Percentiles rank a stretch among this genome's conserved stretches.
These are phyloP conservation scores for Upupa epops DNA, from an alignment of 2,113 vertebrate genomes.

Conservation along the genomic window DNA sequence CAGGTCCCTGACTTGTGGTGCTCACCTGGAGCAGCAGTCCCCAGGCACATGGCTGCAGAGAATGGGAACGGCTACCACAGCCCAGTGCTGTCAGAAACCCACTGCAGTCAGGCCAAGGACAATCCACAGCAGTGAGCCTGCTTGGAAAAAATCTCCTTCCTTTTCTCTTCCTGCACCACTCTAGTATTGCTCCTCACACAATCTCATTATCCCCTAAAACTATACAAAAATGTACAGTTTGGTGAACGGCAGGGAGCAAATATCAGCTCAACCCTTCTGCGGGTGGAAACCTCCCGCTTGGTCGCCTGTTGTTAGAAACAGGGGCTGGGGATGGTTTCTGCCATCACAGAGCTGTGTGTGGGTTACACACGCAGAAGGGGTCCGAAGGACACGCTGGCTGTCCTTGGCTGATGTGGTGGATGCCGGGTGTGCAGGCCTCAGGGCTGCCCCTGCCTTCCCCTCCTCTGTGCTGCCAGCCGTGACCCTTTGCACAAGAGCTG, in stretches of 20 bases:
- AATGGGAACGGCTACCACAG: neutral
- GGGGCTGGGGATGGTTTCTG: neutral
- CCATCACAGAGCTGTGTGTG: fast-evolving
- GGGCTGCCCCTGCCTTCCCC: neutral
- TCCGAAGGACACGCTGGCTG: fast-evolving
- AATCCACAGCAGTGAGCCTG: neutral
- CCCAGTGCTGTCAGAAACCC: neutral
- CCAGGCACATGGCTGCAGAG: neutral
- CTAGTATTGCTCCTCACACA: neutral
- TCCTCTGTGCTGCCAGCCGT: neutral
- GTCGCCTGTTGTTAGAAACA: neutral
- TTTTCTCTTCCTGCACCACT: neutral
- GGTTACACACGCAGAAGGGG: neutral
- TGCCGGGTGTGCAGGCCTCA: neutral
- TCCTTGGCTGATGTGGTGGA: neutral
- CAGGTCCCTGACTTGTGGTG: neutral
- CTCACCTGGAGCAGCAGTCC: neutral
- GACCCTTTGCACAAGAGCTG: neutral
- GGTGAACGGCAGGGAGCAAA: fast-evolving
- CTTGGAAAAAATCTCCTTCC: neutral
- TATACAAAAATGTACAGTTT: fast-evolving
- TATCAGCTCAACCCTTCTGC: neutral
- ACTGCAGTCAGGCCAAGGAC: neutral
- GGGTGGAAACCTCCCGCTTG: fast-evolving
- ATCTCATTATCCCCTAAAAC: neutral